phyloP scores from a whole-genome alignment of 2,888 invertebrate species.

The Stenoptilia bipunctidactyla region DNA sequence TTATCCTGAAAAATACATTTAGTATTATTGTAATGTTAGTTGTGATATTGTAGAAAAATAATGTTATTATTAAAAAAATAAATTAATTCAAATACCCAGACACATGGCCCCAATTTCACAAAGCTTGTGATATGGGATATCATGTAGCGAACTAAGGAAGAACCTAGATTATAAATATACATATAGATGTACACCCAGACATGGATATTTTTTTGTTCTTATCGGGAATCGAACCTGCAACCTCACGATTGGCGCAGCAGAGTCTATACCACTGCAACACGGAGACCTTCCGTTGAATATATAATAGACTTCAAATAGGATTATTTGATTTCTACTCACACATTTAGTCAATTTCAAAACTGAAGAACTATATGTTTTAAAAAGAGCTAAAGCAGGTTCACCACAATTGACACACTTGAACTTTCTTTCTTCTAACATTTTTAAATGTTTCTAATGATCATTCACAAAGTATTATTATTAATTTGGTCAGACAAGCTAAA shows the following conservation, averaged over 20 bases:
- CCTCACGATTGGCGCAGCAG: too few relatives aligned
- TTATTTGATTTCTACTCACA: conserved; percentile 77
- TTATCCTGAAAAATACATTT: conserved; percentile 70
- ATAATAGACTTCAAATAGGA: conserved; percentile 1
- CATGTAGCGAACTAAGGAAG: too few relatives aligned
- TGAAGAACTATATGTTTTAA: conserved; percentile 77
- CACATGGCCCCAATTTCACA: neutral
- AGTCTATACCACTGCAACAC: too few relatives aligned
- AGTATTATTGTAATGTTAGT: neutral
- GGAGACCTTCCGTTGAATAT: too few relatives aligned
- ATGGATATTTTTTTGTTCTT: too few relatives aligned
- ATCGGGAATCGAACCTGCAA: too few relatives aligned
- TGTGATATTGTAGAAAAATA: neutral
- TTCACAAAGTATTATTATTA: too few relatives aligned
- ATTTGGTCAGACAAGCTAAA: too few relatives aligned
- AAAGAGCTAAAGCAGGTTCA: conserved; percentile 70
- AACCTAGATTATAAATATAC: too few relatives aligned
- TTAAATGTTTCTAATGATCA: too few relatives aligned
- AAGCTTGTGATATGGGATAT: too few relatives aligned
- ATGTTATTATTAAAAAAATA: neutral
- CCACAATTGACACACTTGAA: conserved; percentile 80
- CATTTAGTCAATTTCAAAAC: conserved; percentile 82
- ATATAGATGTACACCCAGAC: too few relatives aligned
- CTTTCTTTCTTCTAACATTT: conserved; percentile 23
- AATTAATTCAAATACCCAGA: neutral